A percentile compares a stretch with the other conserved stretches of the same genome.
These are phyloP conservation scores for Microdon myrmicae DNA, from an alignment of 2,888 invertebrate genomes.

Conservation along the genomic window DNA sequence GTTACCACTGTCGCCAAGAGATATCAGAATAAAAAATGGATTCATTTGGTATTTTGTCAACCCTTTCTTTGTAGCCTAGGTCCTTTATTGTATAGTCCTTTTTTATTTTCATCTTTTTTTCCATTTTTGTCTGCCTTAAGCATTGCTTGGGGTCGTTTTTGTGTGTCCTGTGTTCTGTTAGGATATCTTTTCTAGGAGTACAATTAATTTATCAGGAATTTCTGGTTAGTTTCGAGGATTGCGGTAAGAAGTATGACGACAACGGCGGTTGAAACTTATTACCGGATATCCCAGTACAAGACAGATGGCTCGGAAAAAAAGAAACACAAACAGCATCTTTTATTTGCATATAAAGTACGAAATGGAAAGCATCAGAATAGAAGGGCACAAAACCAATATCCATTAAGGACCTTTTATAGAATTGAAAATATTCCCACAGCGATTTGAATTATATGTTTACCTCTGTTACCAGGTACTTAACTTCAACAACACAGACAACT, in stretches of 20 bases:
- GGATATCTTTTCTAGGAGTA: constrained; percentile 29
- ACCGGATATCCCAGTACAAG: constrained; percentile 28
- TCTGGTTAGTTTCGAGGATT: constrained; percentile 20
- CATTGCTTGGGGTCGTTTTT: background rate
- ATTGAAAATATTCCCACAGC: constrained; percentile 37
- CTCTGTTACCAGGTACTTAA: constrained; percentile 48
- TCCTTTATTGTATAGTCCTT: background rate
- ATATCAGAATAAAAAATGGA: too few species aligned
- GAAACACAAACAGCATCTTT: too few species aligned
- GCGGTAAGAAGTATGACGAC: constrained; percentile 2
- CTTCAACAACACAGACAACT: constrained; percentile 20
- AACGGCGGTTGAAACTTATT: constrained; percentile 10
- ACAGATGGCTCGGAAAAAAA: constrained; percentile 30
- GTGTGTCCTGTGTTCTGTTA: too few species aligned
- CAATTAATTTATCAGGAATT: constrained; percentile 38
- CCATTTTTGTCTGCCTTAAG: background rate
- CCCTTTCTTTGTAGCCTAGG: constrained; percentile 22
- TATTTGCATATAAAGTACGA: constrained; percentile 10
- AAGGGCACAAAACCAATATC: constrained; percentile 23
- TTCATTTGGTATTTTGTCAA: constrained; percentile 40
- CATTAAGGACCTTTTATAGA: constrained; percentile 12
- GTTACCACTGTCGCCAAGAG: constrained; percentile 42
- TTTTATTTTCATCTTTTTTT: constrained; percentile 1
- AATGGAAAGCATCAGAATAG: constrained; percentile 4
- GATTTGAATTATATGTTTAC: constrained; percentile 45